Percentiles rank a stretch among this genome's conserved stretches.
These are phyloP conservation scores for Sphaeridia pumilis DNA, from an alignment of 2,888 invertebrate genomes.

Conservation along the genomic window DNA sequence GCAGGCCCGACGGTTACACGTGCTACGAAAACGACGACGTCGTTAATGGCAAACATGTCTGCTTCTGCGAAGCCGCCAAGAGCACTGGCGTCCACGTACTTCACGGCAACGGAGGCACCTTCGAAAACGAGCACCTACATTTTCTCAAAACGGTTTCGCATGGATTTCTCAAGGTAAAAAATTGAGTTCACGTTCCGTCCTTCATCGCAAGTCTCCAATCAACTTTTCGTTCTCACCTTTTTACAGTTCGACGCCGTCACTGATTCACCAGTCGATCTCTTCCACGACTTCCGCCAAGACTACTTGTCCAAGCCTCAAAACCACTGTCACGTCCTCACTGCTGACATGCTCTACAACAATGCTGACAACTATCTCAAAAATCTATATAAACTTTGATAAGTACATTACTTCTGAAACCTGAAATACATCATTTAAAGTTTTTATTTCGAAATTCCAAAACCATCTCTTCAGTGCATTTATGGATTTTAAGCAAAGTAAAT, in stretches of 20 bases:
- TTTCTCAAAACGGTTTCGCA: neutral
- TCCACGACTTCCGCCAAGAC: neutral
- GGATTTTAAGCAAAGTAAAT: too few species aligned
- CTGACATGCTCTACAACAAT: neutral
- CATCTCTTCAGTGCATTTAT: too few species aligned
- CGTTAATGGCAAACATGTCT: neutral
- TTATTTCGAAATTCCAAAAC: too few species aligned
- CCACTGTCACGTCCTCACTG: neutral
- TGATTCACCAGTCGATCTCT: neutral
- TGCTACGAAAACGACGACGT: neutral
- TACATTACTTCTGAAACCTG: too few species aligned
- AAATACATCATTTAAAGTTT: too few species aligned
- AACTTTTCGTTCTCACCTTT: neutral
- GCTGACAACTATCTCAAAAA: neutral
- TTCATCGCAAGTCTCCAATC: too few species aligned
- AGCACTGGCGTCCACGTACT: neutral
- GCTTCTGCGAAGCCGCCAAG: neutral
- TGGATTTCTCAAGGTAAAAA: neutral
- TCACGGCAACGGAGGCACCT: neutral
- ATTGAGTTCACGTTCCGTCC: neutral
- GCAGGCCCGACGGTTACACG: neutral
- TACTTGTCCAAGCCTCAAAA: slow-evolving; percentile 1
- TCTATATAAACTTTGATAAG: too few species aligned
- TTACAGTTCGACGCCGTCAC: neutral
- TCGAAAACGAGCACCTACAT: neutral